Base-by-base conservation (phyloP, 2,113 vertebrate species). In the Colaptes auratus region DNA sequence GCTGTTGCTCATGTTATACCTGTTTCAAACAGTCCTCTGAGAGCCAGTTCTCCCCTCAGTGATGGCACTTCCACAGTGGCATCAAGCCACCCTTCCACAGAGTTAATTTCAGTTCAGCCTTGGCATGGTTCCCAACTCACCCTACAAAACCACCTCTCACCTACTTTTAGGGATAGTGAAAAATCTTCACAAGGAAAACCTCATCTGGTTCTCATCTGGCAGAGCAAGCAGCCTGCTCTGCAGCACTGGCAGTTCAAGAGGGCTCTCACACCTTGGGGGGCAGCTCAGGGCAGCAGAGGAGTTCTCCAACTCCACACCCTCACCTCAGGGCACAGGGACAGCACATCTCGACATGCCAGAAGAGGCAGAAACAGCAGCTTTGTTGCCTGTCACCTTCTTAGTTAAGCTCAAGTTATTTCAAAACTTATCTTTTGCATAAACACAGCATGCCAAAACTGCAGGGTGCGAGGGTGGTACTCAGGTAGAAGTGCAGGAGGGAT, bases 71-170 rank as follows among this genome's bases (percentile, higher is more conserved):
- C 23, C 25, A 15, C 55, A 65, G 48, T 1, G 20, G 75, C 50
- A 75, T 12, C 7, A 28, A 44, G 20, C 3, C 0, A 81, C 6
- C 25, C 59, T 52, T 33, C 64, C 12, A 10, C 20, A 67, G 35
- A 48, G 21, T 21, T 61, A 64, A 13, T 10, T 65, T 44, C 0
- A 0, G 11, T 28, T 65, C 67, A 39, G 14, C 71, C n/a, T 23
- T 21, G 42, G 36, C 66, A 50, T 1, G 14, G 55, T 8, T 85
- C 55, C 66, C 21, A 65, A 4, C 30, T 39, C 52, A 6, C 33
- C 21, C 53, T 58, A 50, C n/a, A 82, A 27, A 79, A 73, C 14
- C 72, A 56, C 27, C n/a, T 69, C 81, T 65, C 81, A 33, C n/a
- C 21, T 46, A 30, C 74, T 73, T 67, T 28, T 12, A 50, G 63